Percentiles rank a stretch among this genome's conserved stretches.
Evolutionary conservation across 1,140 invertebrate species (phyloP).

Genomic region (Meloidogyne floridensis): DNA sequence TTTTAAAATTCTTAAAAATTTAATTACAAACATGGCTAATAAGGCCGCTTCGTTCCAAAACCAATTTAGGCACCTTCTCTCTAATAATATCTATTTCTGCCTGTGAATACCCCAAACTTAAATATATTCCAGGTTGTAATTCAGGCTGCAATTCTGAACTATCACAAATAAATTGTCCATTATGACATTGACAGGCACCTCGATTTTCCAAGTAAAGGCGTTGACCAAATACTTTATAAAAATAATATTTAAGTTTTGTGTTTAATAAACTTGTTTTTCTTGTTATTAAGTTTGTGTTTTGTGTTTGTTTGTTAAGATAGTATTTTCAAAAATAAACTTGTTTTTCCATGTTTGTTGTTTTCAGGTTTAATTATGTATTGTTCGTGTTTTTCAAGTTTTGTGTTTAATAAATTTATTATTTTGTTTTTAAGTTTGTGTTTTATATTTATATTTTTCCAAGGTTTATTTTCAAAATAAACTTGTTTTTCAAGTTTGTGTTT

Average conservation of each 20-base stretch:
- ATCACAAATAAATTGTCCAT: conserved; percentile 62
- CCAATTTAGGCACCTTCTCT: conserved; percentile 49
- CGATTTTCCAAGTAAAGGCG: conserved; percentile 57
- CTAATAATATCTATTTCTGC: conserved; percentile 48
- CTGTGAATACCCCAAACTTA: conserved; percentile 52
- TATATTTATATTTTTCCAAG: too few relatives aligned
- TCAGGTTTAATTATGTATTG: background rate
- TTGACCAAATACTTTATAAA: conserved; percentile 55
- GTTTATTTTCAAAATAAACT: too few relatives aligned
- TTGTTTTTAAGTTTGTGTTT: too few relatives aligned
- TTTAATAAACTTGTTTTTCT: too few relatives aligned
- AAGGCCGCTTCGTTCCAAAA: conserved; percentile 46
- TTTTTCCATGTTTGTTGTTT: background rate
- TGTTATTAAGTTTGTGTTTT: too few relatives aligned
- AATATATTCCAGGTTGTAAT: conserved; percentile 52
- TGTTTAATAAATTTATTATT: too few relatives aligned
- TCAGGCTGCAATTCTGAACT: conserved; percentile 48
- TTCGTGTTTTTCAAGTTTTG: background rate
- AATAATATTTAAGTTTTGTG: background rate
- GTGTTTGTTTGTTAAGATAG: background rate
- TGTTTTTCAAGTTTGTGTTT: too few relatives aligned
- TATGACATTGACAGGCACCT: conserved; percentile 59
- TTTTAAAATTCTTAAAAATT: conserved; percentile 24
- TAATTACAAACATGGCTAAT: conserved; percentile 35
- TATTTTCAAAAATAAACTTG: background rate